Base-by-base conservation (phyloP, 1,140 invertebrate species). In the Pemphigus obesinymphae region DNA sequence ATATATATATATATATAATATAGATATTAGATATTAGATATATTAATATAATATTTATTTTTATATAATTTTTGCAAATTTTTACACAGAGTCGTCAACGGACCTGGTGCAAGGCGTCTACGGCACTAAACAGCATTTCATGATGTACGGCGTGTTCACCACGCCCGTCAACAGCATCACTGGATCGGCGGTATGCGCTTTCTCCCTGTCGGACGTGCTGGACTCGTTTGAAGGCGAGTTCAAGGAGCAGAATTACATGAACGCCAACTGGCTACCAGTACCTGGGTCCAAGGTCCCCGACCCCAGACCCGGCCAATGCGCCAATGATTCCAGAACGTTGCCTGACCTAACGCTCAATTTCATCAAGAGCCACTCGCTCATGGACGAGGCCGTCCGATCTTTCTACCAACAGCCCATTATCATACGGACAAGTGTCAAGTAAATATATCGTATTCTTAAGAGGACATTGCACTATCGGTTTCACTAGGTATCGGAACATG, bases 171-270 rank as follows among this genome's bases (percentile, higher is more conserved):
- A 99, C 87, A 95, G 95, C 58, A 97, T 99, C 85, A 92, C 94
- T 3, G 97, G 96, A 31, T 99, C 96, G 10, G 97, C 98, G 0
- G 92, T 99, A 3, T 99, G 98, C 89, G 95, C 96, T 23, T 99
- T 97, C 88, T 92, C 92, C 31, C 92, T 98, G 89, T 90, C 92
- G 84, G 95, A 95, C 86, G 93, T 99, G 73, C 89, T 95, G 83
- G 90, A 93, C 75, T 92, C 95, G 29, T 99, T 99, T 87, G 92
- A 96, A 85, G 96, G 92, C 23, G 90, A 92, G 81, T 99, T 98
- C 87, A 97, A 97, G 88, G 94, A 94, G 34, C 96, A 98, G 88
- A 92, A 96, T 85, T 93, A 92, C 80, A 93, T 95, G 85, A 94
- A 95, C 86, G 94, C 95, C 31, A 96, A 97, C 86, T 99, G 97